Base-by-base conservation (phyloP, 2,888 invertebrate genomes). In the Chrysodeixis includens region DNA sequence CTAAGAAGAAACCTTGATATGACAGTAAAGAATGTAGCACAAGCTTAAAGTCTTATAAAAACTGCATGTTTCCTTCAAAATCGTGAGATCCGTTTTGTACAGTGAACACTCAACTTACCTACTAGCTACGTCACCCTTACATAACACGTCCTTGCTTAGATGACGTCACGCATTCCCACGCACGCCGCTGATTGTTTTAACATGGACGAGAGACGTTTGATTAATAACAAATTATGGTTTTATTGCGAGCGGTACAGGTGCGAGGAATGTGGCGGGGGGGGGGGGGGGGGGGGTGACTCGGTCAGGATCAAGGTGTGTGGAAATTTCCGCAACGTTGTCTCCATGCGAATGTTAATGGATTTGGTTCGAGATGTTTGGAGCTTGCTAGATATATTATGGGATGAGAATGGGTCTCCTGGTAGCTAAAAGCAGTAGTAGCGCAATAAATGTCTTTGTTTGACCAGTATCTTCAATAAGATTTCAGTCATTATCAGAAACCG, bases 141-240 rank as follows among this genome's bases (percentile, higher is more conserved):
- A 74, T 82, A 81, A 81, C 52, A 49, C 71, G 81, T 78, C 80
- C 80, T 82, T 82, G 81, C 64, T 59, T 54, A 58, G 44, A 56
- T 76, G 75, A 76, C 76, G 71, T 76, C 75, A 78, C 26, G 18
- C 71, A 59, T 75, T 76, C 76, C 76, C 75, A 75, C 82, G 59
- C 72, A 65, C 46, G 46, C 64, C 56, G 59, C 55, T 57, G 22
- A 66, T 61, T 79, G 60, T 79, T 68, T 60, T 66, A 54, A 63
- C 60, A 61, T 70, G 66, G 71, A 56, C 61, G 53, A 59, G 22
- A 53, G 56, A 71, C 58, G 63, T 71, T 78, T 63, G 72, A 59
- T 75, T 71, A 77, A 74, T 68, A 72, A 61, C 62, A 69, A 62
- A 71, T 73, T 66, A 71, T 56, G 58, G 52, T 44, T 46, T 12